These are phyloP conservation scores for Condylura cristata DNA, from an alignment of 2,113 vertebrate genomes.

Conservation along the genomic window DNA sequence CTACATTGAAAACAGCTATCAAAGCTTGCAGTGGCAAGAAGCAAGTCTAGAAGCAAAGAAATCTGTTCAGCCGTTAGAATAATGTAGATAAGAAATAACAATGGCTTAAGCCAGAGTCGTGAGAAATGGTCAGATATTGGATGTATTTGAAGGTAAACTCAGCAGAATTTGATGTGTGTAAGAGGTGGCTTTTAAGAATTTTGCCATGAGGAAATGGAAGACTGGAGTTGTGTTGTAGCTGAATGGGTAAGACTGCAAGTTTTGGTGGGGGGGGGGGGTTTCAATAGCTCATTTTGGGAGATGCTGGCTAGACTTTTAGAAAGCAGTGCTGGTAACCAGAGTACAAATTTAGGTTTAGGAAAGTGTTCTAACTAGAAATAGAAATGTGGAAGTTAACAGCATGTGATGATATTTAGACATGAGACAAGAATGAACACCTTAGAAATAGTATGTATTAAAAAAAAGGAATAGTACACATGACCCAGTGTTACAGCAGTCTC, in stretches of 20 bases:
- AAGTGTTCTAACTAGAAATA: not conserved
- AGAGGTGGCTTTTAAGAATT: not conserved
- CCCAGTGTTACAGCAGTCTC: not conserved
- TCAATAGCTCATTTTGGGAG: not conserved
- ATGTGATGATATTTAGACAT: not conserved
- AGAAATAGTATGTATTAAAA: too few species aligned
- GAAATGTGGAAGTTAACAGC: not conserved
- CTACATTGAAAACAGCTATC: not conserved
- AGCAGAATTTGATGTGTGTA: not conserved
- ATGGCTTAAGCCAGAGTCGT: not conserved
- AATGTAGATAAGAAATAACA: not conserved
- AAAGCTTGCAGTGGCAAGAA: not conserved
- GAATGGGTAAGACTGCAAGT: not conserved
- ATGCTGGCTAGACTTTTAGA: not conserved
- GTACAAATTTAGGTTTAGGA: not conserved
- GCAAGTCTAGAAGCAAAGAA: not conserved
- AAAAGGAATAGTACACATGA: not conserved
- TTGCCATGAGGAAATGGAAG: not conserved
- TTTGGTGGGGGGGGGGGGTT: not conserved
- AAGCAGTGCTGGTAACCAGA: not conserved
- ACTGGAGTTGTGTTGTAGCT: not conserved
- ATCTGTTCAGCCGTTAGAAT: not conserved
- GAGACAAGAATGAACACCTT: not conserved
- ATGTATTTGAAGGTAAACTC: not conserved
- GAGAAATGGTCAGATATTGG: not conserved